Percentiles rank a stretch among this genome's conserved stretches.
Evolutionary conservation across 1,140 invertebrate species (phyloP).

Genomic region (Cydia amplana): DNA sequence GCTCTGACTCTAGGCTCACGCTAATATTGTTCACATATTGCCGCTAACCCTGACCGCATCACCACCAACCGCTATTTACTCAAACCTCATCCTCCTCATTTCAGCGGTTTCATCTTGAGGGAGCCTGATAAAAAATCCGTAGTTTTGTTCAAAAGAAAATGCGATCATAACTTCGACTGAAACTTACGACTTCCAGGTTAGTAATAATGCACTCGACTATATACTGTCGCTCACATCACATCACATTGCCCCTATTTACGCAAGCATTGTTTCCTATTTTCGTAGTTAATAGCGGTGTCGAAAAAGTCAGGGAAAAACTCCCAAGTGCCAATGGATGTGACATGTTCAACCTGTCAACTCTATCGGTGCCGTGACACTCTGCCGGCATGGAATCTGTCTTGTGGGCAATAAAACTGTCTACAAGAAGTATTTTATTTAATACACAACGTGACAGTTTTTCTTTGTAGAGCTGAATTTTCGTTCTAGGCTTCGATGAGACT

Average conservation of each 20-base stretch:
- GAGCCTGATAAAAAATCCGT: background rate
- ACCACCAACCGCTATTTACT: background rate
- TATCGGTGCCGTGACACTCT: constrained; percentile 13
- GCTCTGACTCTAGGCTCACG: constrained; percentile 1
- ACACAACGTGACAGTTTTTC: constrained; percentile 20
- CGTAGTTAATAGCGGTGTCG: background rate
- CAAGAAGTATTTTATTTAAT: constrained; percentile 31
- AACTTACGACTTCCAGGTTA: no score
- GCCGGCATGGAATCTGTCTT: constrained; percentile 26
- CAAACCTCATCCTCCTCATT: background rate
- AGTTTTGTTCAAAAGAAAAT: background rate
- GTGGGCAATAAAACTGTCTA: constrained; percentile 31
- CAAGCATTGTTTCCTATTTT: background rate
- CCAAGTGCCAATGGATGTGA: constrained; percentile 28
- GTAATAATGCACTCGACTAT: no score
- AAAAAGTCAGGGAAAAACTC: constrained; percentile 24
- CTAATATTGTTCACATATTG: background rate
- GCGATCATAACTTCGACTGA: no score
- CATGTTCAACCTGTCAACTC: constrained; percentile 31
- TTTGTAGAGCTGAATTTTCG: background rate
- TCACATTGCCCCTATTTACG: no score
- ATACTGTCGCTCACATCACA: no score
- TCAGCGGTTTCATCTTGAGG: background rate
- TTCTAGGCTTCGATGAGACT: background rate
- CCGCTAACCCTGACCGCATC: background rate